Evolutionary conservation across 2,113 vertebrate species (phyloP), one percentile per base, ranked within the genome.

Genomic region (Physeter macrocephalus): DNA sequence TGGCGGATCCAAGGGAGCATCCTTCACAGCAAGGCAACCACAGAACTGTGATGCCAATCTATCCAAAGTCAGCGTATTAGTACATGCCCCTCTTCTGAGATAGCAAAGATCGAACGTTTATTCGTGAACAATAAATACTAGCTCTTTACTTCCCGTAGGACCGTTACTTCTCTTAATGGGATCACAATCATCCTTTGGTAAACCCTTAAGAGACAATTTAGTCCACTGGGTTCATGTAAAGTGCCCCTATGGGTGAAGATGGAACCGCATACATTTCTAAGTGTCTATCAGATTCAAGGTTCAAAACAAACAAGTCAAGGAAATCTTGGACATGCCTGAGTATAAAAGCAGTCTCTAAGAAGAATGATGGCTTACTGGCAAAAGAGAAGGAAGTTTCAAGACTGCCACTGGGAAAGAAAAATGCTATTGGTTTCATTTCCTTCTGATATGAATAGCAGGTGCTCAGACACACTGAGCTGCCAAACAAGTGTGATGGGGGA

Each of bases 371-470:
- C 43, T 61, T 94, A 83, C 49, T 86, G 93, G 71, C 90, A 89
- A 71, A 92, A 69, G 49, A 92, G 82, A 86, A 93, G 89, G 95
- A 97, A 97, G 93, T 93, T 92, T 91, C 36, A 96, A 95, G 95
- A 81, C 71, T 41, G 87, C 78, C 74, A 87, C 17, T 3, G 66
- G 66, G 96, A 91, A 83, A 75, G 95, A 95, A 95, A 96, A 88
- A 89, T 57, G 66, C 88, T 66, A 64, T 14, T 82, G 94, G 66
- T 89, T 98, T 59, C 96, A 83, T 95, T 97, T 84, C 93, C 92
- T 95, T 95, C 77, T 43, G 72, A 96, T 96, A 96, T 15, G 52
- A 97, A 81, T 72, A 93, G n/a, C 98, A 97, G 88, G 88, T 82
- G 94, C 57, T 93, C 54, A 97, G 95, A 97, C 61, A 36, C 59